Evolutionary conservation across 2,888 invertebrate genomes (phyloP), one percentile per base, ranked within the genome.

Genomic region (Melinaea marsaeus): DNA sequence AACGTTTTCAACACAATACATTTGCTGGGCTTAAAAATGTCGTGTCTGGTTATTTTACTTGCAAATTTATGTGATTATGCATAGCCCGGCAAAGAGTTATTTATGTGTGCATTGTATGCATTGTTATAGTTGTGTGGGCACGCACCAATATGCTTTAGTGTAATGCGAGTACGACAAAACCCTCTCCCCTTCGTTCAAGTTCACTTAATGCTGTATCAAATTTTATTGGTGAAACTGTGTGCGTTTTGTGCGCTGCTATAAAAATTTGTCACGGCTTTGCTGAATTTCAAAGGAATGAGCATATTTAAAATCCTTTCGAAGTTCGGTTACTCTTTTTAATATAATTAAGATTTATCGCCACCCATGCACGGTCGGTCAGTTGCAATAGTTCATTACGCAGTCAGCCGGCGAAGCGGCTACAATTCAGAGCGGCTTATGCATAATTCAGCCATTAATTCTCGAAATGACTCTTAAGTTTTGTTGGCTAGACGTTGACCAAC

Each of bases 391-490:
- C 71, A 88, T 88, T 86, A 83, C 81, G 81, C 78, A 86, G 82
- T 84, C 85, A 75, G 78, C 73, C 78, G 79, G 80, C 81, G 79
- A 75, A 79, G 75, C 78, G 75, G 77, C 85, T 83, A 85, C 88
- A 83, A 85, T 87, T 86, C 81, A 84, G 84, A 86, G 79, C 83
- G 81, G 79, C 79, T 84, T 85, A 84, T 88, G 86, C 85, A 89
- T 89, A 89, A 90, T 88, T 86, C 82, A 83, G 69, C 84, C 85
- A 89, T 88, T 88, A 88, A 88, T 88, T 85, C 81, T 83, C 81
- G 75, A 86, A 89, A 88, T 86, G 79, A 84, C 85, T 85, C 84
- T 83, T 84, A 85, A 86, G 81, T 86, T 83, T 84, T 86, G 77
- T 76, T 76, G 74, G 79, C 82, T 81, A 84, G 83, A 83, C 85